Evolutionary conservation across 2,888 invertebrate genomes (phyloP).

Genomic region (Melanophora roralis): DNA sequence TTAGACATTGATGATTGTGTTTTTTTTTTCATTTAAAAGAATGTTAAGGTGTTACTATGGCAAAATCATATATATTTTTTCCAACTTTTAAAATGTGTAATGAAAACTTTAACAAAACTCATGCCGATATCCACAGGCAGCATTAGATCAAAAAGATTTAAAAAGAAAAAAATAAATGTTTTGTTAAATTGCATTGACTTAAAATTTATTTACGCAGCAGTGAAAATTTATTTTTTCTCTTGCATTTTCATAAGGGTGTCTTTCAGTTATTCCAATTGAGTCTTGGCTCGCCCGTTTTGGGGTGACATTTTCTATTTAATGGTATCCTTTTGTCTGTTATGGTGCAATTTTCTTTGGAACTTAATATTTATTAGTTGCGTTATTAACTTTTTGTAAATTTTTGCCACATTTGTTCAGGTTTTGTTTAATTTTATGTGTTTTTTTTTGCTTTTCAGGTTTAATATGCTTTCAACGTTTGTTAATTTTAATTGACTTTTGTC

Average conservation of each 20-base stretch:
- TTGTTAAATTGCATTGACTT: slow-evolving; percentile 14
- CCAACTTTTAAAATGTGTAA: background rate
- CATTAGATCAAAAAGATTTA: background rate
- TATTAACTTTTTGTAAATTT: background rate
- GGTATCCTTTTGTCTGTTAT: background rate
- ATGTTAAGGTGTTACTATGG: slow-evolving; percentile 29
- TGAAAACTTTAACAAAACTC: background rate
- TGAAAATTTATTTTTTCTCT: background rate
- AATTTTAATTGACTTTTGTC: slow-evolving; percentile 52
- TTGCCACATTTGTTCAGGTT: slow-evolving; percentile 46
- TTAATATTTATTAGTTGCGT: background rate
- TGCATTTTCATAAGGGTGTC: background rate
- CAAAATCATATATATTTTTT: background rate
- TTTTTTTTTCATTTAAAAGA: background rate
- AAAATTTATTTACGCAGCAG: background rate
- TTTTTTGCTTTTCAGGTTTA: background rate
- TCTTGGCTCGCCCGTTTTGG: background rate
- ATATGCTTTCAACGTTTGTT: slow-evolving; percentile 5
- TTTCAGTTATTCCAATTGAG: no score
- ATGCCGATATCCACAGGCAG: background rate
- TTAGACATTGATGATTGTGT: slow-evolving; percentile 37
- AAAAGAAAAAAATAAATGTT: background rate
- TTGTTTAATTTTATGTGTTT: background rate
- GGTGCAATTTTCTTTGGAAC: background rate
- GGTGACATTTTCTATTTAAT: background rate